Base-by-base conservation (phyloP, 2,888 invertebrate genomes). In the Platycnemis pennipes region DNA sequence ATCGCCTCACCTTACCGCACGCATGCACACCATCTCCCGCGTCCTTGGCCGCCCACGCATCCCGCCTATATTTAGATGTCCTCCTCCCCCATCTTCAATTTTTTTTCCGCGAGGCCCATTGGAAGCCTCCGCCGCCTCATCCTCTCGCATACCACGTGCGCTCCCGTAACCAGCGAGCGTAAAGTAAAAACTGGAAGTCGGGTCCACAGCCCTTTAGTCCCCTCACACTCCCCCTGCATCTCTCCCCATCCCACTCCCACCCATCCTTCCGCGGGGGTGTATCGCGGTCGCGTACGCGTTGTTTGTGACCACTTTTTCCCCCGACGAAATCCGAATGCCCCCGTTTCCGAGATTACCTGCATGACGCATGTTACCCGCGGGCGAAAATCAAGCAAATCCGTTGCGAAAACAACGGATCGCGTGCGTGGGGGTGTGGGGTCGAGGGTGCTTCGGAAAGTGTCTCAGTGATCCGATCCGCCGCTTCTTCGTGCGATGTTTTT, bases 181-280 rank as follows among this genome's bases (percentile, higher is more conserved):
- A 13, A 56, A 56, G n/a, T 89, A 13, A 56, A 56, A 63, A 63
- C 91, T 37, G 63, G 42, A 45, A 77, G 89, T 53, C 19, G 53
- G 63, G 63, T 63, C 63, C 26, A 63, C 8, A 26, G 88, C 94
- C 94, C 31, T 94, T 85, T 91, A 95, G 94, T 94, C 94, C 94
- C 95, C 94, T 94, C 95, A 94, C 94, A 94, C 88, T 94, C 94
- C 94, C 94, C 94, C 94, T 94, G 94, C 94, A 85, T 88, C 95
- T 46, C 94, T 37, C 87, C 53, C 94, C 94, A 88, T 86, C 89
- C 69, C 88, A 37, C 86, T 63, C 56, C 56, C 94, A 26, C 77
- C 19, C 11, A 16, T 44, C 87, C 45, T n/a, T 46, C 46, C 45
- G 5, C 46, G 87, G 16, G 44, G 46, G 77, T n/a, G 87, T 87